Conservation (phyloP, 2,113 vertebrate species). For the Siniperca chuatsi region DNA sequence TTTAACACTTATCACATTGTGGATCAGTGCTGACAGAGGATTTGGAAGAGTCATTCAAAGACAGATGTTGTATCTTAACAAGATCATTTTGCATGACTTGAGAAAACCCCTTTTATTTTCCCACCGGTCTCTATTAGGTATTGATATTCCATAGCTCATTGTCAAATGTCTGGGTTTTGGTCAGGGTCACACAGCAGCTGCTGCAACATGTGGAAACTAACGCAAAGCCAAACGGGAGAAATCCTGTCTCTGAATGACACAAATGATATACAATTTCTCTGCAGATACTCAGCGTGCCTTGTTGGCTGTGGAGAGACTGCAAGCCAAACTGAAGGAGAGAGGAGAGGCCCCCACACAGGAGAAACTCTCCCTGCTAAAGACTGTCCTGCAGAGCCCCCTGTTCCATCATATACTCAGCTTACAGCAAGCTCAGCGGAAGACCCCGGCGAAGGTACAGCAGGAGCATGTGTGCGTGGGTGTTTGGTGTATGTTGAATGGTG, state of each 20-base stretch:
- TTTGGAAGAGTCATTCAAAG: not conserved
- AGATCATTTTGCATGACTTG: not conserved
- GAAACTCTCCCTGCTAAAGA: slow-evolving; percentile 90
- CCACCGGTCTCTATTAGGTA: not conserved
- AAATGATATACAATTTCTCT: slow-evolving; percentile 39
- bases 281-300: slow-evolving; percentile 91
- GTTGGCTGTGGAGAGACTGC: slow-evolving; percentile 93
- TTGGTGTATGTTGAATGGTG: slow-evolving; percentile 63
- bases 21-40: not conserved
- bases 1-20: slow-evolving; percentile 11
- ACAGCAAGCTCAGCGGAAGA: slow-evolving; percentile 87
- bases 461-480: slow-evolving; percentile 52
- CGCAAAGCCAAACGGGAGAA: slow-evolving; percentile 19
- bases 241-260: slow-evolving; percentile 40
- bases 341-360: slow-evolving; percentile 91
- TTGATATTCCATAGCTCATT: slow-evolving; percentile 35
- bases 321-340: slow-evolving; percentile 90
- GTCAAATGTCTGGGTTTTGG: slow-evolving; percentile 16
- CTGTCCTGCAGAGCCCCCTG: slow-evolving; percentile 94
- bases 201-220: slow-evolving; percentile 9
- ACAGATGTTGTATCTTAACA: not conserved
- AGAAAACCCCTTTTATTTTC: slow-evolving; percentile 8
- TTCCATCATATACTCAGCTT: slow-evolving; percentile 94
- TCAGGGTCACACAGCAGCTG: slow-evolving; percentile 22
- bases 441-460: slow-evolving; percentile 84